Evolutionary conservation across 2,113 vertebrate species (phyloP).

Genomic region (Nicator chloris): DNA sequence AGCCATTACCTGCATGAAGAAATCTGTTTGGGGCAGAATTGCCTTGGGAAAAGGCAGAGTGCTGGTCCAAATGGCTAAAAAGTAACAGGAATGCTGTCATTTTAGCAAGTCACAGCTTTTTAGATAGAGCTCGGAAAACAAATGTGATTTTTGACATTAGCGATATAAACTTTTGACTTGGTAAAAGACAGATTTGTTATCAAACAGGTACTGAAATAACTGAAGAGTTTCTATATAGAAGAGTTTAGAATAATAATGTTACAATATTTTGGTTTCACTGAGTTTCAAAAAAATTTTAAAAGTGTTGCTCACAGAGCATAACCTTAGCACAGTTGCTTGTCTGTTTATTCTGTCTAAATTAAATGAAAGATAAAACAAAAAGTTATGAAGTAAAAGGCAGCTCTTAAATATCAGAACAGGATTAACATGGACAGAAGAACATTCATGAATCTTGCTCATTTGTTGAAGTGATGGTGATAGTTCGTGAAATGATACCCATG

Average conservation of each 20-base stretch:
- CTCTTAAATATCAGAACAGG: neutral
- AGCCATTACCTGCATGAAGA: neutral
- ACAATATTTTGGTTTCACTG: neutral
- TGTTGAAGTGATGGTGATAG: neutral
- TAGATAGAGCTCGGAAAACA: neutral
- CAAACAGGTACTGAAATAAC: neutral
- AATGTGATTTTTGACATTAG: neutral
- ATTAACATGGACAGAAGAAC: neutral
- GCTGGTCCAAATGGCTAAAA: neutral
- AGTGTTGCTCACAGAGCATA: neutral
- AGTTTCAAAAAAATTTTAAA: neutral
- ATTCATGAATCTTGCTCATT: neutral
- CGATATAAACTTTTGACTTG: neutral
- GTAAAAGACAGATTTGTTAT: neutral
- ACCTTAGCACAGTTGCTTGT: neutral
- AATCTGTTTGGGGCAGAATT: neutral
- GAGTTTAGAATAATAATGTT: neutral
- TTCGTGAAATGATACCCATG: neutral
- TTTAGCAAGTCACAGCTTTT: neutral
- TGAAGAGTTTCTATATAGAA: neutral
- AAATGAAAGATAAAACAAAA: neutral
- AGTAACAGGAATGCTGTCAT: neutral
- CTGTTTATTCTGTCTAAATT: neutral
- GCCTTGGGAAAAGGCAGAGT: neutral
- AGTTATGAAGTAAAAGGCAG: neutral